Evolutionary conservation across 2,888 invertebrate species (phyloP).

Genomic region (Andrena hattorfiana): DNA sequence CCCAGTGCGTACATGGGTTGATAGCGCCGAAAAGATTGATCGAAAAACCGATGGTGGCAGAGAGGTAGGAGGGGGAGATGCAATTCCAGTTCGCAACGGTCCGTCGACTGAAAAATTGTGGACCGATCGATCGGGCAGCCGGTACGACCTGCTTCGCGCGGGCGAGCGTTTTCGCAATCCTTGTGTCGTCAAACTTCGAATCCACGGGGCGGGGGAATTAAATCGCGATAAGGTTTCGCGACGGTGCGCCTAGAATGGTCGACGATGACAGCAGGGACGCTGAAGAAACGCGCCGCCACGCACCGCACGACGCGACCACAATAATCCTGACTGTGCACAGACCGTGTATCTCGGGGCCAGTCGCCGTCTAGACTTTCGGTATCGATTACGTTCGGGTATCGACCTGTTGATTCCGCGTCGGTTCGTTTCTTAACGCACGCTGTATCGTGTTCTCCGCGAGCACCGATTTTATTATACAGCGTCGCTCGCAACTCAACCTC

Average conservation of each 20-base stretch:
- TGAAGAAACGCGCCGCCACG: slow-evolving; percentile 36
- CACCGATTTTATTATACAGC: slow-evolving; percentile 18
- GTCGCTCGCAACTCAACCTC: neutral
- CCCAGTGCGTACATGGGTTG: no score
- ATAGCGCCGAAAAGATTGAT: neutral
- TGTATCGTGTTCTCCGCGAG: slow-evolving; percentile 45
- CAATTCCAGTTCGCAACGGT: neutral
- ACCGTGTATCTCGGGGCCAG: slow-evolving; percentile 30
- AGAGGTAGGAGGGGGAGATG: neutral
- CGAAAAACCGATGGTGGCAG: neutral
- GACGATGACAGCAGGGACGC: slow-evolving; percentile 46
- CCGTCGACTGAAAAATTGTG: slow-evolving; percentile 5
- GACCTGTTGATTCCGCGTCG: slow-evolving; percentile 76
- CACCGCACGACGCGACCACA: slow-evolving; percentile 41
- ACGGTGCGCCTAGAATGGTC: slow-evolving; percentile 38
- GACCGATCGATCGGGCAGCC: slow-evolving; percentile 30
- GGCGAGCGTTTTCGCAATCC: slow-evolving; percentile 49
- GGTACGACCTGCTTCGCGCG: slow-evolving; percentile 42
- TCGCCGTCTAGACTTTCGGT: slow-evolving; percentile 64
- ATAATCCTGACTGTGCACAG: slow-evolving; percentile 53
- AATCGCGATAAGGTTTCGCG: slow-evolving; percentile 68
- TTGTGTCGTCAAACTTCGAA: slow-evolving; percentile 57
- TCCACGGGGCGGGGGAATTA: slow-evolving; percentile 59
- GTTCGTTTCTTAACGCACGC: slow-evolving; percentile 37
- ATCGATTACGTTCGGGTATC: slow-evolving; percentile 66